Evolutionary conservation across 1,140 invertebrate species (phyloP).

Genomic region (Stegodyphus mimosarum): DNA sequence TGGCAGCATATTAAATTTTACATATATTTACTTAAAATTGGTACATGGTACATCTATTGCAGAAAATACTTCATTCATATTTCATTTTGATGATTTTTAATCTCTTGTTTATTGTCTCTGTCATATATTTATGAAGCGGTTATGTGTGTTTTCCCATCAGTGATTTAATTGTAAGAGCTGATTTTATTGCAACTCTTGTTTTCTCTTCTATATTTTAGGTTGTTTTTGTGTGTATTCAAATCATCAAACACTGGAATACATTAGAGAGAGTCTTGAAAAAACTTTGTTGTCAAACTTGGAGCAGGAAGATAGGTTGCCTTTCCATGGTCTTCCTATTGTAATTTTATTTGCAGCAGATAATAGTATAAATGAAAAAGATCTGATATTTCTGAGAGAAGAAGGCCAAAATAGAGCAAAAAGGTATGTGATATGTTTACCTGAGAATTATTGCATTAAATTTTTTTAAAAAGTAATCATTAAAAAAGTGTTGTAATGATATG

Average conservation of each 20-base stretch:
- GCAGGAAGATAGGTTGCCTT: conserved; percentile 83
- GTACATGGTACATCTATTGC: too few relatives aligned
- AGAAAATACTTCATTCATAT: too few relatives aligned
- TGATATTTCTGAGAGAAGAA: conserved; percentile 84
- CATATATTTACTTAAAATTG: too few relatives aligned
- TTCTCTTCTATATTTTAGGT: conserved; percentile 63
- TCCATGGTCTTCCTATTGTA: conserved; percentile 89
- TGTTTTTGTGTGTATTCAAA: conserved; percentile 85
- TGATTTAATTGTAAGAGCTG: background rate
- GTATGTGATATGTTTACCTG: conserved; percentile 68
- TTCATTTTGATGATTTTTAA: too few relatives aligned
- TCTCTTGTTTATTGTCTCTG: background rate
- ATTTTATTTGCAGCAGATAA: conserved; percentile 90
- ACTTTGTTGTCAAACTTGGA: conserved; percentile 90
- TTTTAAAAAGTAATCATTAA: too few relatives aligned
- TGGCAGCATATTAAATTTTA: too few relatives aligned
- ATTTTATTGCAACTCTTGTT: background rate
- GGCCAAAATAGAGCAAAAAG: conserved; percentile 90
- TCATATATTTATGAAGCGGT: background rate
- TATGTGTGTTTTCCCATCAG: background rate
- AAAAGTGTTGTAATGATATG: too few relatives aligned
- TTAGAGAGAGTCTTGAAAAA: conserved; percentile 90
- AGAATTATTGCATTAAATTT: too few relatives aligned
- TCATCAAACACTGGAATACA: conserved; percentile 90
- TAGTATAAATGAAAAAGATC: conserved; percentile 83